These are phyloP conservation scores for Xanthorhoe designata DNA, from an alignment of 2,888 invertebrate genomes.

Conservation along the genomic window DNA sequence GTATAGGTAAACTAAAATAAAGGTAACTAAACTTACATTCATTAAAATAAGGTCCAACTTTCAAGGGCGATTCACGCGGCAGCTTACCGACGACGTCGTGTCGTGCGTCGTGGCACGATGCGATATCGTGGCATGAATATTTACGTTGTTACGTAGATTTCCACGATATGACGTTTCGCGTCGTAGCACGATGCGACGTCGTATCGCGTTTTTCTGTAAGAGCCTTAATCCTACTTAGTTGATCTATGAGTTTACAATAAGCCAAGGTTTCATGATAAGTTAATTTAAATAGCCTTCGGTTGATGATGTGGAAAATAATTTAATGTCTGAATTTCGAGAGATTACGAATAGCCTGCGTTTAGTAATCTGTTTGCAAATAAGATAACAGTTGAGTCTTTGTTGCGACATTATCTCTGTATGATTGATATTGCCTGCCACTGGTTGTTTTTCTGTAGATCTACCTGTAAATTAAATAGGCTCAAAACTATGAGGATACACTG, in stretches of 20 bases:
- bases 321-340: constrained; percentile 34
- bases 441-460: constrained; percentile 4
- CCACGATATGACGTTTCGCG: too few relatives aligned
- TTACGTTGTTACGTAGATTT: too few relatives aligned
- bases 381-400: constrained; percentile 68
- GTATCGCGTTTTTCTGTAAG: background rate
- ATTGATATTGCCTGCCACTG: constrained; percentile 58
- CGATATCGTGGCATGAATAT: too few relatives aligned
- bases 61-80: too few relatives aligned
- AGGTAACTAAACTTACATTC: too few relatives aligned
- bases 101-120: too few relatives aligned
- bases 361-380: constrained; percentile 64
- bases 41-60: too few relatives aligned
- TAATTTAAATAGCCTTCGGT: background rate
- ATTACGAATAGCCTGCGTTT: constrained; percentile 49
- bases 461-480: background rate
- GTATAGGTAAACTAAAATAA: too few relatives aligned
- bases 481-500: background rate
- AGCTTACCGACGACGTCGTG: too few relatives aligned
- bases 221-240: background rate
- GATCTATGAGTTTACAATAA: background rate
- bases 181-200: too few relatives aligned
- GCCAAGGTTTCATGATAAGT: background rate
- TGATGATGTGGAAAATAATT: constrained; percentile 19
- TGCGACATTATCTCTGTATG: constrained; percentile 66